phyloP scores from a whole-genome alignment of 2,113 vertebrate species.

The Prochilodus magdalenae region DNA sequence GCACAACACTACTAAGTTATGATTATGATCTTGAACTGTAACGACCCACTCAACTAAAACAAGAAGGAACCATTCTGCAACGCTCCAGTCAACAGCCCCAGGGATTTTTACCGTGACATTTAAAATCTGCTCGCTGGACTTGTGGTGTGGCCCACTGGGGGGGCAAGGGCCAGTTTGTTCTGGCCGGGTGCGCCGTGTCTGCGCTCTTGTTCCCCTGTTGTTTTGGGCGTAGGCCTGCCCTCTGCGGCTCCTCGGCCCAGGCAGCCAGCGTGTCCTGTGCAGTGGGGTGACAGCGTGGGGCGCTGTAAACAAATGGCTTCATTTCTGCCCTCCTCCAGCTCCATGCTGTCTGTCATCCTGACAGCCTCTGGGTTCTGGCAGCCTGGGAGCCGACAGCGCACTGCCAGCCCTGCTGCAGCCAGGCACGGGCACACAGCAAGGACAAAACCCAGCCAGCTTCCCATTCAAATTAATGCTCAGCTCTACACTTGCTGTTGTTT shows the following conservation, averaged over 20 bases:
- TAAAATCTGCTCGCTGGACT: conserved; percentile 3
- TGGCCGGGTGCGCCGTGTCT: conserved; percentile 9
- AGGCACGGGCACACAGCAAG: conserved; percentile 42
- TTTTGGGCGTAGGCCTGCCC: conserved; percentile 27
- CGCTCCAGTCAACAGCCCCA: neutral
- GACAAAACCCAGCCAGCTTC: conserved; percentile 32
- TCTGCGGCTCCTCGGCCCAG: conserved; percentile 14
- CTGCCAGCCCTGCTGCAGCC: conserved; percentile 15
- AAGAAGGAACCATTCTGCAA: neutral
- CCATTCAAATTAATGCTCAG: conserved; percentile 43
- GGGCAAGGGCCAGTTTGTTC: conserved; percentile 8
- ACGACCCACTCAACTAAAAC: conserved; percentile 20
- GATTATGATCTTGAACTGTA: conserved; percentile 8
- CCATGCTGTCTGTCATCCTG: conserved; percentile 49
- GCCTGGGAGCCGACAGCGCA: conserved; percentile 9
- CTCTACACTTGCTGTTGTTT: conserved; percentile 25
- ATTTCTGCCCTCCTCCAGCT: conserved; percentile 25
- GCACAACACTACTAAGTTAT: neutral
- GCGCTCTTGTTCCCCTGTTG: conserved; percentile 12
- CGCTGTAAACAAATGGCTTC: conserved; percentile 39
- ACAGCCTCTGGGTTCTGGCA: conserved; percentile 48
- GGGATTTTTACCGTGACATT: conserved; percentile 28
- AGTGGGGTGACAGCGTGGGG: conserved; percentile 37
- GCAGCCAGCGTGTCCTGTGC: neutral
- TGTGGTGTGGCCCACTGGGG: neutral